These are phyloP conservation scores for Phengaris arion DNA, from an alignment of 2,888 invertebrate species.

Conservation along the genomic window DNA sequence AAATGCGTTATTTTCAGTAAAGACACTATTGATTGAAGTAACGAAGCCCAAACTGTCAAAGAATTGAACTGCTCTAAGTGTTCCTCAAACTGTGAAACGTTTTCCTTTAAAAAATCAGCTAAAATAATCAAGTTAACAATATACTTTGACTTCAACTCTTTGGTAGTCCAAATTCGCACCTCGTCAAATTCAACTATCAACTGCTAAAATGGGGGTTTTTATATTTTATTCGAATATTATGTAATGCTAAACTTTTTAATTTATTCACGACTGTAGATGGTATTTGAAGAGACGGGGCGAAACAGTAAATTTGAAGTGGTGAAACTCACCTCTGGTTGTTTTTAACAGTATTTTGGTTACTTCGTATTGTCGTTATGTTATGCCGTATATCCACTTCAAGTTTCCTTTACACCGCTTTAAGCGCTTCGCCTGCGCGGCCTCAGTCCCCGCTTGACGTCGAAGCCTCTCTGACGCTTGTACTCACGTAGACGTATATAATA, in stretches of 20 bases:
- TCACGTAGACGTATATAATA: slow-evolving; percentile 76
- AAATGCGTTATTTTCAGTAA: slow-evolving; percentile 64
- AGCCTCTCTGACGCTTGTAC: slow-evolving; percentile 75
- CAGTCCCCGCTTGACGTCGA: slow-evolving; percentile 74
- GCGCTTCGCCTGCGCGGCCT: slow-evolving; percentile 75
- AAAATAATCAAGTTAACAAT: not conserved
- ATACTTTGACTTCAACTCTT: slow-evolving; percentile 54
- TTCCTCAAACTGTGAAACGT: too few relatives aligned
- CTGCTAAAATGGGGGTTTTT: slow-evolving; percentile 67
- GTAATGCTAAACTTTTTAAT: slow-evolving; percentile 32
- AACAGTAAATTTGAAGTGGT: slow-evolving; percentile 64
- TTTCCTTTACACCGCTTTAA: slow-evolving; percentile 64
- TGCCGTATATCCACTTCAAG: slow-evolving; percentile 56
- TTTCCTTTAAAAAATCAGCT: too few relatives aligned
- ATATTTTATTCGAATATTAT: slow-evolving; percentile 47
- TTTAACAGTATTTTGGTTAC: not conserved
- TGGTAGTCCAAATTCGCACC: slow-evolving; percentile 60
- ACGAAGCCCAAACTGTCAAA: slow-evolving; percentile 65
- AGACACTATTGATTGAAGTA: slow-evolving; percentile 60
- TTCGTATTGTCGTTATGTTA: slow-evolving; percentile 27
- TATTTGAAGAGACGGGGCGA: slow-evolving; percentile 75
- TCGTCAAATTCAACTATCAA: slow-evolving; percentile 74
- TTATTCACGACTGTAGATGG: slow-evolving; percentile 64
- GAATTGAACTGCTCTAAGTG: slow-evolving; percentile 52
- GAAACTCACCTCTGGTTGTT: slow-evolving; percentile 31